These are phyloP conservation scores for Drosophila ananassae DNA, from an alignment of 1,140 invertebrate genomes.

Conservation along the genomic window DNA sequence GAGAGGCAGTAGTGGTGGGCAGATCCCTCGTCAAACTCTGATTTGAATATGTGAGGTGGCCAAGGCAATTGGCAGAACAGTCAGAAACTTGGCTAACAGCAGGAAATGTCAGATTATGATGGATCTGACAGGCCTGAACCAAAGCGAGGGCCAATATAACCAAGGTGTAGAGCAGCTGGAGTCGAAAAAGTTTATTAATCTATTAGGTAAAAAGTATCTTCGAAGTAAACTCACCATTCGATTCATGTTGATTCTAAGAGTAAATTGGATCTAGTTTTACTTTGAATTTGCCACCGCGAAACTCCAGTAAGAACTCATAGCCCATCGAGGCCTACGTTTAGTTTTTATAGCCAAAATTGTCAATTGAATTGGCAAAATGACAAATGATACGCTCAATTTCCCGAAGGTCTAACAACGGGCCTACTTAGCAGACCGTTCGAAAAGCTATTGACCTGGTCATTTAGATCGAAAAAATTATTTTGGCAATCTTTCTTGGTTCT, in stretches of 20 bases:
- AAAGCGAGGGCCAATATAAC: constrained; percentile 33
- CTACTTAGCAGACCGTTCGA: constrained; percentile 36
- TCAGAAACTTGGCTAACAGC: constrained; percentile 23
- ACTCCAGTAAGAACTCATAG: constrained; percentile 80
- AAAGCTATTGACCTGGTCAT: constrained; percentile 9
- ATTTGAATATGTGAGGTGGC: constrained; percentile 11
- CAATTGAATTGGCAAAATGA: constrained; percentile 36
- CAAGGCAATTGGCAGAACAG: constrained; percentile 19
- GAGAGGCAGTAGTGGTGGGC: constrained; percentile 12
- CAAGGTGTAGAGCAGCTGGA: constrained; percentile 61
- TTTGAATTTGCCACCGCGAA: constrained; percentile 72
- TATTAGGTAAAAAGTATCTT: neutral
- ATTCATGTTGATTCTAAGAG: constrained; percentile 46
- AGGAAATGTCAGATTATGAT: constrained; percentile 53
- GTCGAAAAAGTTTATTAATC: neutral
- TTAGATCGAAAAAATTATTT: neutral
- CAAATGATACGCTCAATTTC: constrained; percentile 44
- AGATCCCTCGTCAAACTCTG: constrained; percentile 33
- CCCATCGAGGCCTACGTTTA: constrained; percentile 24
- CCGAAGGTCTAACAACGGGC: constrained; percentile 44
- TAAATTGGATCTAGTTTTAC: constrained; percentile 75
- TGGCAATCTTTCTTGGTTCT: constrained; percentile 7
- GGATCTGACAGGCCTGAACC: constrained; percentile 44
- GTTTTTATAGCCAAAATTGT: constrained; percentile 63
- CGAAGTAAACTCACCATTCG: constrained; percentile 34